A percentile compares a stretch with the other conserved stretches of the same genome.
Conservation (phyloP, 2,888 invertebrate species). For the Yponomeuta cagnagella region DNA sequence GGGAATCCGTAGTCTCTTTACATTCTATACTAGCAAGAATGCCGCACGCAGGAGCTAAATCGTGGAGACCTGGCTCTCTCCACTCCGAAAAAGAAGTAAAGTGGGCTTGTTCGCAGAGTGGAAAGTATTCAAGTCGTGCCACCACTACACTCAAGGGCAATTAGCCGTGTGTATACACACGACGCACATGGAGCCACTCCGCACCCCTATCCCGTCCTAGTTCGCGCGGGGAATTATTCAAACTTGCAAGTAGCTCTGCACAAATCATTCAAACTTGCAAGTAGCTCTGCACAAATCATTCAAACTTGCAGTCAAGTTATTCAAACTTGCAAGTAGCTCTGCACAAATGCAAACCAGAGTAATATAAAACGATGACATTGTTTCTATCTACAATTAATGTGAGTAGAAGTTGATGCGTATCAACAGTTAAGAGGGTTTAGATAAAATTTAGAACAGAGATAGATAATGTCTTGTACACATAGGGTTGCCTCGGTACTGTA, state of each 20-base stretch:
- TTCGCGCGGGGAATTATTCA: not conserved
- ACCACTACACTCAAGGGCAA: conserved; percentile 18
- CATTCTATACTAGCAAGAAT: not conserved
- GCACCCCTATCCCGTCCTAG: conserved; percentile 5
- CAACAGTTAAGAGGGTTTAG: too few relatives aligned
- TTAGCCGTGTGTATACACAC: conserved; percentile 2
- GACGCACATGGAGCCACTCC: not conserved
- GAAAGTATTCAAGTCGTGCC: conserved; percentile 55
- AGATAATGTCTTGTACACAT: too few relatives aligned
- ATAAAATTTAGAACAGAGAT: too few relatives aligned
- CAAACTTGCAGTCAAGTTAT: not conserved
- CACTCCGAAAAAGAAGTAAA: too few relatives aligned
- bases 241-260: not conserved
- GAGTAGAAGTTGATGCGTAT: too few relatives aligned
- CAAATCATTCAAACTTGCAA: not conserved
- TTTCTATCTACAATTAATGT: too few relatives aligned
- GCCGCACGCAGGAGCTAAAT: too few relatives aligned
- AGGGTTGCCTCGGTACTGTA: too few relatives aligned
- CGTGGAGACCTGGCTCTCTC: not conserved
- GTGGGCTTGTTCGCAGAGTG: conserved; percentile 22
- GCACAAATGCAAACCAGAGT: not conserved
- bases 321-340: not conserved
- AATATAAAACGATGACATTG: too few relatives aligned
- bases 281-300: not conserved
- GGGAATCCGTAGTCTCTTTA: too few relatives aligned